Evolutionary conservation across 2,797 vertebrate genomes (phyloP), one percentile per base, ranked within the genome.

Genomic region (Clarias fuscus): DNA sequence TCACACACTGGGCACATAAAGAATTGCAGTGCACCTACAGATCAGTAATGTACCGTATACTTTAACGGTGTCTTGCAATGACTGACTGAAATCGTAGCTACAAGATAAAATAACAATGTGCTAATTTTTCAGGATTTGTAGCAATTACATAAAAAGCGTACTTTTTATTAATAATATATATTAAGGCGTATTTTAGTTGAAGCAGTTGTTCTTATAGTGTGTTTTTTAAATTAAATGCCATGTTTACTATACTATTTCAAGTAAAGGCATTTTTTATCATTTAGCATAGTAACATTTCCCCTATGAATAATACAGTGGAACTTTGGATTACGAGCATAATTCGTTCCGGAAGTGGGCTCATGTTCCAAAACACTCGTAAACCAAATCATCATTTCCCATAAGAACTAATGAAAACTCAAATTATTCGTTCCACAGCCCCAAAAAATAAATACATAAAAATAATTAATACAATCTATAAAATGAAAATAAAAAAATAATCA

Each of bases 1-100:
- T 72, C 59, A 72, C 15, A 64, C 24, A 67, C 5, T 40, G 77
- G 13, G 24, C 15, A 67, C 22, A 24, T 84, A 22, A 83, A 71
- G 37, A 70, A 53, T 79, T 64, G 58, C 75, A 73, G 82, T 27
- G 62, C 15, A 40, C 43, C 43, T 62, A n/a, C 43, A 80, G 27
- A 67, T 80, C 75, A 73, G n/a, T 13, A 37, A 58, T 15, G 58
- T 56, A 56, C 53, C 3, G 13, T 79, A 43, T 80, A n/a, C 65
- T 37, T 13, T 53, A 79, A 77, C 43, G 22, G 22, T 73, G 59
- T 24, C 73, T 76, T 27, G 82, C 68, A 37, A 48, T 59, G 6
- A 58, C 53, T 70, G 7, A 71, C 10, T 61, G 64, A 40, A 71
- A 70, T 11, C 30, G 20, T 15, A 77, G 71, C 70, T 43, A 73